phyloP scores from a whole-genome alignment of 1,140 invertebrate species.

The Colletes gigas region DNA sequence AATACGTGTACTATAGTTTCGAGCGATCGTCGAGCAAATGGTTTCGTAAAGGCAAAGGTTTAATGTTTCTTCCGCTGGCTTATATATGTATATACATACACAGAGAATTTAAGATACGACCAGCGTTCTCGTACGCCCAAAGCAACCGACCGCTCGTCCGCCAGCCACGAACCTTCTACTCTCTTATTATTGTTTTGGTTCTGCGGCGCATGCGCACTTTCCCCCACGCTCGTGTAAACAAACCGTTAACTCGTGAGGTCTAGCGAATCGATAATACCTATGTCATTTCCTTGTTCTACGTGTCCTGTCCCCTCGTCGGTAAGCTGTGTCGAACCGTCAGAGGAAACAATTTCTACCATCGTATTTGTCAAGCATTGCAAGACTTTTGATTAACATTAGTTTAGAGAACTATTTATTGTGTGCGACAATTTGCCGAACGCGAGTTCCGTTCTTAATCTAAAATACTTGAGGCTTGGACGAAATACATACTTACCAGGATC shows the following conservation, averaged over 20 bases:
- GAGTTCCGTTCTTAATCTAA: not conserved
- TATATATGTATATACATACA: no score
- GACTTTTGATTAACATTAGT: not conserved
- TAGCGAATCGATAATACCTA: constrained; percentile 78
- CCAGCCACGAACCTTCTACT: constrained; percentile 79
- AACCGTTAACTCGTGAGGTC: constrained; percentile 79
- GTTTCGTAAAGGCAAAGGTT: no score
- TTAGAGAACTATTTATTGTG: not conserved
- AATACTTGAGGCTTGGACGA: constrained; percentile 3
- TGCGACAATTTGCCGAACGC: not conserved
- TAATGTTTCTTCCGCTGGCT: not conserved
- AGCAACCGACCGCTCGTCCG: constrained; percentile 58
- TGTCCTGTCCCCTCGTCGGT: not conserved
- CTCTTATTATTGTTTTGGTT: constrained; percentile 81
- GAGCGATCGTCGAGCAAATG: not conserved
- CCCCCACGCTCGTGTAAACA: constrained; percentile 76
- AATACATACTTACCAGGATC: constrained; percentile 22
- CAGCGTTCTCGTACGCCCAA: constrained; percentile 12
- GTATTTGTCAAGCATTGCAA: not conserved
- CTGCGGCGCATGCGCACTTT: constrained; percentile 75
- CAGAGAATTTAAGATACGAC: not conserved
- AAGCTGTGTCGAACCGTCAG: not conserved
- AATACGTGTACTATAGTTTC: not conserved
- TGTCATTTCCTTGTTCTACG: constrained; percentile 53
- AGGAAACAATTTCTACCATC: not conserved